Evolutionary conservation across 1,140 invertebrate genomes (phyloP).

Genomic region (Diplogasteroides magnus): DNA sequence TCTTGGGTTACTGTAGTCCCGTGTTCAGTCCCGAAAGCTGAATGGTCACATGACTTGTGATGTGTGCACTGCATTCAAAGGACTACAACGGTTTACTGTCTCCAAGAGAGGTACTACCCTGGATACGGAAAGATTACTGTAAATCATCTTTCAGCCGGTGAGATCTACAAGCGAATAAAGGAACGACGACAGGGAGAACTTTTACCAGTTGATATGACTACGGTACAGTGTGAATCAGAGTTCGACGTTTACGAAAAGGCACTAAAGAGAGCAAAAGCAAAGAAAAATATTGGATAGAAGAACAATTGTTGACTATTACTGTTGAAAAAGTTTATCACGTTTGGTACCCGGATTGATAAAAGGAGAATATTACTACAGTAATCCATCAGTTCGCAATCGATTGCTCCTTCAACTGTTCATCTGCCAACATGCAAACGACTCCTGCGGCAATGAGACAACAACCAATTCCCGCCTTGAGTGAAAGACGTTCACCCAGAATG

Average conservation of each 20-base stretch:
- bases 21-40: slow-evolving; percentile 14
- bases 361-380: too few relatives aligned
- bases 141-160: not conserved
- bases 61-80: slow-evolving; percentile 26
- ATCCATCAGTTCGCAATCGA: too few relatives aligned
- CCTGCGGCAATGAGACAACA: not conserved
- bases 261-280: too few relatives aligned
- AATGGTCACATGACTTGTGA: slow-evolving; percentile 22
- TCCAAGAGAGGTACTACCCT: slow-evolving; percentile 28
- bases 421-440: not conserved
- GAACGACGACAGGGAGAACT: slow-evolving; percentile 12
- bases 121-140: slow-evolving; percentile 15
- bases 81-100: slow-evolving; percentile 30
- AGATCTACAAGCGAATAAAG: not conserved
- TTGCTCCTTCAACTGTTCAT: too few relatives aligned
- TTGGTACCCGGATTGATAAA: too few relatives aligned
- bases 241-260: slow-evolving; percentile 12
- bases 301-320: too few relatives aligned
- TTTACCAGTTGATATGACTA: slow-evolving; percentile 10
- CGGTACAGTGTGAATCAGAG: slow-evolving; percentile 2
- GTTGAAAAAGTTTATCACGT: too few relatives aligned
- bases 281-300: too few relatives aligned
- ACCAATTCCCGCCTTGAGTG: not conserved
- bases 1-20: not conserved
- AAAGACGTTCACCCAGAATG: not conserved